Conservation (phyloP, 1,140 invertebrate genomes). For the Reticulitermes speratus region DNA sequence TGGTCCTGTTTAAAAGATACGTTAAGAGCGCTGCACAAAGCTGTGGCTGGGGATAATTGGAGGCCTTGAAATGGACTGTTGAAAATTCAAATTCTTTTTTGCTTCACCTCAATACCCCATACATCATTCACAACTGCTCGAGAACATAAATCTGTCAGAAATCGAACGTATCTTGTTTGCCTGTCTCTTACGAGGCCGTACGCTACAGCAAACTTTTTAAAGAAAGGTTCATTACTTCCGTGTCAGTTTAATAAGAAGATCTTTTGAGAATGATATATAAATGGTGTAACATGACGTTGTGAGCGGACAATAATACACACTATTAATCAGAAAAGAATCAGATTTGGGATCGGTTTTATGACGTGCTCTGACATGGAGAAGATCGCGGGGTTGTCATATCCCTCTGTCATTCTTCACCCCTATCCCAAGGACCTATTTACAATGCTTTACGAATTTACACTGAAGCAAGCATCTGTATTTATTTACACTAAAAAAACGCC, state of each 20-base stretch:
- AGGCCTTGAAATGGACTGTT: slow-evolving; percentile 4
- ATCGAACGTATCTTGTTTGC: neutral
- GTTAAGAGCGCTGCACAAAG: neutral
- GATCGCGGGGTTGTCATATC: neutral
- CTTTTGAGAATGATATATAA: neutral
- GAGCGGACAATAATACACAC: neutral
- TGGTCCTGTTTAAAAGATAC: neutral
- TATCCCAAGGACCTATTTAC: neutral
- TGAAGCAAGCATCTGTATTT: no score
- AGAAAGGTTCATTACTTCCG: neutral
- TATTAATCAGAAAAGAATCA: slow-evolving; percentile 4
- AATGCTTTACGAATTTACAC: no score
- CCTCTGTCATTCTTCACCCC: neutral
- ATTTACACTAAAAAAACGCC: no score
- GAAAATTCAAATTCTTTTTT: neutral
- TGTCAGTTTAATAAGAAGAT: neutral
- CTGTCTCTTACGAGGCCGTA: neutral
- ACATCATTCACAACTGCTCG: neutral
- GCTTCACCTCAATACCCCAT: neutral
- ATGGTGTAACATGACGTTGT: neutral
- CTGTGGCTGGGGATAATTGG: neutral
- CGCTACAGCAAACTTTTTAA: neutral
- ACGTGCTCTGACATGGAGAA: neutral
- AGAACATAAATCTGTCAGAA: slow-evolving; percentile 5
- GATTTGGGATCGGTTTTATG: neutral